Conservation (phyloP, 2,113 vertebrate genomes). For the Chrysochloris asiatica region DNA sequence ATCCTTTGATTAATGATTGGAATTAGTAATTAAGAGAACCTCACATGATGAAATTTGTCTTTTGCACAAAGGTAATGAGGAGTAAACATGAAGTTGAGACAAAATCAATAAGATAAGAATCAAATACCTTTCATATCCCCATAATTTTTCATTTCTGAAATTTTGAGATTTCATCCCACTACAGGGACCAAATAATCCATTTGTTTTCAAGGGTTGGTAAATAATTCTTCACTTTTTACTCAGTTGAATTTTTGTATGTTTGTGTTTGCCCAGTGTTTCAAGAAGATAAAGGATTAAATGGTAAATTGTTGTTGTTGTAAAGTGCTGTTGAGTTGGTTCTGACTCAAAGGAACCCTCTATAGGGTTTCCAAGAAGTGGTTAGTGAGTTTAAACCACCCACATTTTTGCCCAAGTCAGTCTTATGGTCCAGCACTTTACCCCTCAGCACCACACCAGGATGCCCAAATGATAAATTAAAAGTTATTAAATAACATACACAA, state of each 20-base stretch:
- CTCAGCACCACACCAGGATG: no score
- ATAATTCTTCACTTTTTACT: slow-evolving; percentile 90
- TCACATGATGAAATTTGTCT: slow-evolving; percentile 46
- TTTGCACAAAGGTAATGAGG: slow-evolving; percentile 73
- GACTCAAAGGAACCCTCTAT: no score
- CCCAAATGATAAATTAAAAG: slow-evolving; percentile 81
- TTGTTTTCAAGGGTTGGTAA: slow-evolving; percentile 89
- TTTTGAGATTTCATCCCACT: slow-evolving; percentile 55
- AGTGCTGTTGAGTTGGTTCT: no score
- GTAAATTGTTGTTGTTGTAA: no score
- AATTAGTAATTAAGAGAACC: slow-evolving; percentile 69
- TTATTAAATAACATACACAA: slow-evolving; percentile 68
- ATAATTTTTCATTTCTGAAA: slow-evolving; percentile 52
- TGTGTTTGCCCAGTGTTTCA: slow-evolving; percentile 82
- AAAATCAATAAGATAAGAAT: slow-evolving; percentile 70
- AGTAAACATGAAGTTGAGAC: slow-evolving; percentile 75
- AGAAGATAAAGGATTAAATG: slow-evolving; percentile 80
- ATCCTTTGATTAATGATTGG: slow-evolving; percentile 76
- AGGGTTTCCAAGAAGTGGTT: no score
- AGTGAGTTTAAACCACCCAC: no score
- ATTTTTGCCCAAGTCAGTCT: no score
- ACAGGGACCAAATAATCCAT: slow-evolving; percentile 58
- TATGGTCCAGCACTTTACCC: no score
- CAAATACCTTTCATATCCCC: slow-evolving; percentile 3
- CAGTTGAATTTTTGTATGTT: slow-evolving; percentile 85